Conservation (phyloP, 2,888 invertebrate genomes). For the Nowickia ferox region DNA sequence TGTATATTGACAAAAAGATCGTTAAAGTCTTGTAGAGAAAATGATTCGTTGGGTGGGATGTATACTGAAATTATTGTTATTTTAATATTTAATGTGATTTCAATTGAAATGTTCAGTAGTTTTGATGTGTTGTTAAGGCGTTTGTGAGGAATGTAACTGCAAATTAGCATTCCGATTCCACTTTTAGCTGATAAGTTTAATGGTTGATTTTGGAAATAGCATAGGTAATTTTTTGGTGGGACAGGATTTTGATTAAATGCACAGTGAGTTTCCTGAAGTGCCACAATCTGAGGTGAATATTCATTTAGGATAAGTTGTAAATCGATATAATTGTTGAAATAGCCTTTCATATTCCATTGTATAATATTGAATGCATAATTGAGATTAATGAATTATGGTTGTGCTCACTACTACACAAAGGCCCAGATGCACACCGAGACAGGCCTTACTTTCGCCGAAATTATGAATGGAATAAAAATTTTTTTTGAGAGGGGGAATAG, state of each 20-base stretch:
- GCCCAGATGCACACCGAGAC: too few species aligned
- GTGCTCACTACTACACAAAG: too few species aligned
- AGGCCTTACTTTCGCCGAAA: too few species aligned
- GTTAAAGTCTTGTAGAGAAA: constrained; percentile 11
- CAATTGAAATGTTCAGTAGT: background rate
- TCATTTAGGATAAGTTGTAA: too few species aligned
- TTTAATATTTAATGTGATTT: background rate
- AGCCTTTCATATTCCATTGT: background rate
- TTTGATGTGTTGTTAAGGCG: background rate
- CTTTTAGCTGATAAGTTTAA: background rate
- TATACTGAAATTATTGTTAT: background rate
- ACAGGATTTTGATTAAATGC: too few species aligned
- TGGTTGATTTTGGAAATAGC: background rate
- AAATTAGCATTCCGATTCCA: background rate
- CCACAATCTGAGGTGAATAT: too few species aligned
- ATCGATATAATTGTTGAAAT: too few species aligned
- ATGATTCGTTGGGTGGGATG: constrained; percentile 4
- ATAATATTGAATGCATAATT: background rate
- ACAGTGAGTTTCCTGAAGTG: too few species aligned
- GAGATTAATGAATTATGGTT: too few species aligned
- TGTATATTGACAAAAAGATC: constrained; percentile 9
- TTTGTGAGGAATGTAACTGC: too few species aligned
- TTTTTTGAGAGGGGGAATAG: too few species aligned
- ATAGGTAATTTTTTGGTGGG: background rate
- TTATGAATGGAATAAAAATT: too few species aligned